These are phyloP conservation scores for Empis stercorea DNA, from an alignment of 2,888 invertebrate genomes.

Conservation along the genomic window DNA sequence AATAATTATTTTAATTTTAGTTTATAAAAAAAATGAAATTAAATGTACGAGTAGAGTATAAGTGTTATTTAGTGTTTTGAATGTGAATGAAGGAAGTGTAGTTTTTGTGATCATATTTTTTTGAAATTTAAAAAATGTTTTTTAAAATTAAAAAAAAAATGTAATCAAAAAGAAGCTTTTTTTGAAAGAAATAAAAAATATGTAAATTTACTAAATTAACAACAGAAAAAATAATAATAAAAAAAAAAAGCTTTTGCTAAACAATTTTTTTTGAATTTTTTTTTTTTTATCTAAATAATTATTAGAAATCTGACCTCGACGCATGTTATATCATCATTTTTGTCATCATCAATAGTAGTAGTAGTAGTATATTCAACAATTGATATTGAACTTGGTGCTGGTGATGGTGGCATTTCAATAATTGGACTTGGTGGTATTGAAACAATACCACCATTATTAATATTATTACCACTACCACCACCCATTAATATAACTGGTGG, in stretches of 20 bases:
- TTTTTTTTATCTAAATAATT: neutral
- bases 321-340: constrained; percentile 17
- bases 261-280: neutral
- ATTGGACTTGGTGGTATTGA: constrained; percentile 44
- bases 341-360: constrained; percentile 70
- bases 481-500: constrained; percentile 42
- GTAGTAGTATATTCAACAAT: constrained; percentile 82
- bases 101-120: too few species aligned
- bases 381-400: constrained; percentile 41
- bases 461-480: too few species aligned
- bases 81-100: too few species aligned
- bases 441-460: constrained; percentile 27
- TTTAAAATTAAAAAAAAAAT: constrained; percentile 3
- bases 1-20: too few species aligned
- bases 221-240: constrained; percentile 17
- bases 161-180: constrained; percentile 7
- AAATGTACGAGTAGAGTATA: too few species aligned
- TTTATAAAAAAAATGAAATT: too few species aligned
- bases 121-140: too few species aligned
- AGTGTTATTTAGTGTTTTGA: too few species aligned
- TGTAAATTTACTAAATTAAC: constrained; percentile 8
- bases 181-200: too few species aligned
- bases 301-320: constrained; percentile 36
- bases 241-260: neutral
- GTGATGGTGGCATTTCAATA: constrained; percentile 49